A percentile compares a stretch with the other conserved stretches of the same genome.
These are phyloP conservation scores for Cepaea hortensis DNA, from an alignment of 2,888 invertebrate genomes.

Conservation along the genomic window DNA sequence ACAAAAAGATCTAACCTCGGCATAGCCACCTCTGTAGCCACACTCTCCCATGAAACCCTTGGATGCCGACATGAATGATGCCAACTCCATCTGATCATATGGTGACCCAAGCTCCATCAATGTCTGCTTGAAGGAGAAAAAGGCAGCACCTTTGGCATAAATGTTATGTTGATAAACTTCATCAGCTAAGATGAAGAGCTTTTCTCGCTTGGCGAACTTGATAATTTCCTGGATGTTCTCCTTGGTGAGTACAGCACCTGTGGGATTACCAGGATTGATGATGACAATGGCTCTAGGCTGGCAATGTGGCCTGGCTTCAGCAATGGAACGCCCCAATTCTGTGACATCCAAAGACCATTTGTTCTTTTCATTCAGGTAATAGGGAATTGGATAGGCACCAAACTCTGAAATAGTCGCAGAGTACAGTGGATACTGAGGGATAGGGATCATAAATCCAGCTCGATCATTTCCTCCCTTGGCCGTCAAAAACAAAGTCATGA, in stretches of 20 bases:
- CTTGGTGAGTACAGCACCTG: slow-evolving; percentile 87
- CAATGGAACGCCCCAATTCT: slow-evolving; percentile 87
- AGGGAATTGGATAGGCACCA: slow-evolving; percentile 81
- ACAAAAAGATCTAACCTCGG: slow-evolving; percentile 82
- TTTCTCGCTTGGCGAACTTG: slow-evolving; percentile 91
- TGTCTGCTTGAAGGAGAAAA: slow-evolving; percentile 96
- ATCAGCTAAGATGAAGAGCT: slow-evolving; percentile 83
- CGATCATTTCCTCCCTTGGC: slow-evolving; percentile 70
- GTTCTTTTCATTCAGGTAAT: slow-evolving; percentile 89
- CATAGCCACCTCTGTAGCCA: slow-evolving; percentile 95
- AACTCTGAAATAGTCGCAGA: slow-evolving; percentile 96
- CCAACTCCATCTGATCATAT: slow-evolving; percentile 89
- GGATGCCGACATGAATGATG: slow-evolving; percentile 96
- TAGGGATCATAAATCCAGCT: slow-evolving; percentile 95
- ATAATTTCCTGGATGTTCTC: slow-evolving; percentile 93
- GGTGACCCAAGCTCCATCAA: slow-evolving; percentile 92
- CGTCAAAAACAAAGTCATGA: slow-evolving; percentile 82
- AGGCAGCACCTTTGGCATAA: slow-evolving; percentile 90
- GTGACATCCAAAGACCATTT: slow-evolving; percentile 88
- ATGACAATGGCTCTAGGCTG: slow-evolving; percentile 91
- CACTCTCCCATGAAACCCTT: slow-evolving; percentile 89
- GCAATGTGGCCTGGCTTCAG: slow-evolving; percentile 80
- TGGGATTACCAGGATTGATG: slow-evolving; percentile 99
- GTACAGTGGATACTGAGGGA: slow-evolving; percentile 98
- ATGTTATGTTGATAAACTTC: slow-evolving; percentile 94